phyloP scores from a whole-genome alignment of 2,113 vertebrate genomes.

The Dasypus novemcinctus region DNA sequence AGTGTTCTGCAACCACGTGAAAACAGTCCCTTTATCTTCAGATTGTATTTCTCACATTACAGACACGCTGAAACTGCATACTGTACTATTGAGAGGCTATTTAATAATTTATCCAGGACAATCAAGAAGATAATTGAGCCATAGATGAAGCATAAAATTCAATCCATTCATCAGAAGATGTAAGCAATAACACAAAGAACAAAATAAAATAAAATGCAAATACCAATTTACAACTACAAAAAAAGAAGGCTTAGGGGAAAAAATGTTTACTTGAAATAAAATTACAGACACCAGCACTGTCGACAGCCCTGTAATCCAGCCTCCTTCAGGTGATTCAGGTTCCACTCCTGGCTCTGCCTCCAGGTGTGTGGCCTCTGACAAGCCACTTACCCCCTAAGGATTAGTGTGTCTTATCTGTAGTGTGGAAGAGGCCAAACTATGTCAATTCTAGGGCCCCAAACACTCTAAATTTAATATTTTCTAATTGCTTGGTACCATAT shows the following conservation, averaged over 20 bases:
- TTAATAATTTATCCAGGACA: constrained; percentile 56
- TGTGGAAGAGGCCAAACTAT: not conserved
- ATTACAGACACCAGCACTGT: not conserved
- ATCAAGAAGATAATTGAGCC: not conserved
- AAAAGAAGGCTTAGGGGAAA: not conserved
- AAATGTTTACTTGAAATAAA: not conserved
- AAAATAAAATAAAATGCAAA: not conserved
- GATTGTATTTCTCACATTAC: constrained; percentile 46
- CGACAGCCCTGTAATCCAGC: not conserved
- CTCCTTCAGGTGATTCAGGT: not conserved
- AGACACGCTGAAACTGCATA: not conserved
- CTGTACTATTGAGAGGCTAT: not conserved
- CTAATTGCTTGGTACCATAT: not conserved
- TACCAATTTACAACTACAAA: not conserved
- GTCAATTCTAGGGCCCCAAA: not conserved
- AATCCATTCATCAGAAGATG: not conserved
- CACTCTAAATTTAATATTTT: not conserved
- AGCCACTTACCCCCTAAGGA: not conserved
- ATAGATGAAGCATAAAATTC: not conserved
- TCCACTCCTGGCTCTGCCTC: not conserved
- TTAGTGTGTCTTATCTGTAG: not conserved
- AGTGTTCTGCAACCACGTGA: not conserved
- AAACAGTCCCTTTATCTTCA: not conserved
- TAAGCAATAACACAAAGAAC: not conserved
- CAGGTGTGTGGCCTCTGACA: not conserved